Conservation (phyloP, 1,140 invertebrate genomes). For the Tachypleus tridentatus region DNA sequence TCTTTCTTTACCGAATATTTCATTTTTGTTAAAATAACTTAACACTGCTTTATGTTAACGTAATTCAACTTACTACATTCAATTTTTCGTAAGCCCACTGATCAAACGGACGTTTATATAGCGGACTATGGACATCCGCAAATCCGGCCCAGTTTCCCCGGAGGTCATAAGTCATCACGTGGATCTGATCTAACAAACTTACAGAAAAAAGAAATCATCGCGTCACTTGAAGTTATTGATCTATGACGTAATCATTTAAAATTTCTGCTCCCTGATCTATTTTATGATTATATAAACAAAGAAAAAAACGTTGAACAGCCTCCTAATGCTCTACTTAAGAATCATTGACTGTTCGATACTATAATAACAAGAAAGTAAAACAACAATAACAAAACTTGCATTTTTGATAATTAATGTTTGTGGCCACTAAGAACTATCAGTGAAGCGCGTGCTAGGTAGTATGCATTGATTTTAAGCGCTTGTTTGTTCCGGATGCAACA, state of each 20-base stretch:
- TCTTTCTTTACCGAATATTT: background rate
- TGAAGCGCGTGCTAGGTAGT: too few relatives aligned
- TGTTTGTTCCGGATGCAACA: too few relatives aligned
- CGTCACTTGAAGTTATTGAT: background rate
- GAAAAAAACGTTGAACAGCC: too few relatives aligned
- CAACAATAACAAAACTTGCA: too few relatives aligned
- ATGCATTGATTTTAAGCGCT: too few relatives aligned
- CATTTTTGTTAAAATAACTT: constrained; percentile 2
- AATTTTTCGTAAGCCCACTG: constrained; percentile 73
- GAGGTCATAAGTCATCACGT: constrained; percentile 85
- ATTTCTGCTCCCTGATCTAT: too few relatives aligned
- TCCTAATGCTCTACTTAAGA: too few relatives aligned
- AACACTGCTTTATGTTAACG: background rate
- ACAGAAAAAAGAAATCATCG: constrained; percentile 7
- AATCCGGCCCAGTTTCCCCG: constrained; percentile 81
- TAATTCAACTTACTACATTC: constrained; percentile 55
- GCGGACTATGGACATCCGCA: constrained; percentile 69
- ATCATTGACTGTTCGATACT: too few relatives aligned
- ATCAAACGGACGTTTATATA: constrained; percentile 62
- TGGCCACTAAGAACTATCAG: too few relatives aligned
- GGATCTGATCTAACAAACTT: constrained; percentile 54
- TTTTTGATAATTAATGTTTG: too few relatives aligned
- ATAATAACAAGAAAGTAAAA: too few relatives aligned
- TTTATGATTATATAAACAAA: too few relatives aligned
- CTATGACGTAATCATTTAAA: background rate